These are phyloP conservation scores for Porites divaricata DNA, from an alignment of 92 coral and sea anemone species.

Conservation along the genomic window DNA sequence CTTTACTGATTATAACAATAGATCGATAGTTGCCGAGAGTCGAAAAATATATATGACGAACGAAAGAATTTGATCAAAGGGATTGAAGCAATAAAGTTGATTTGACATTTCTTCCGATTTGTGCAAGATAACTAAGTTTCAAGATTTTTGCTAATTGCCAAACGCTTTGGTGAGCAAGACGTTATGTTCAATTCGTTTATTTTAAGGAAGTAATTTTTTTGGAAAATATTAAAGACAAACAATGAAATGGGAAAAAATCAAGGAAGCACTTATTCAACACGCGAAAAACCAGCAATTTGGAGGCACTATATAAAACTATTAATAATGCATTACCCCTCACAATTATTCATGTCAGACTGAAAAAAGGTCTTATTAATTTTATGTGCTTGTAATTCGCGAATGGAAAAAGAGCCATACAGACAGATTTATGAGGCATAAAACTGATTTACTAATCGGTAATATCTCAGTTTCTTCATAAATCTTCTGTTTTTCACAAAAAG, in stretches of 20 bases:
- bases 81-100: neutral
- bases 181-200: slow-evolving; percentile 8
- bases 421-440: no score
- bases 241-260: neutral
- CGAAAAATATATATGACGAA: neutral
- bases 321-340: no score
- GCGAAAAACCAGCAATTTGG: no score
- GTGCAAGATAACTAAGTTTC: neutral
- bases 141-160: neutral
- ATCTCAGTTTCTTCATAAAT: no score
- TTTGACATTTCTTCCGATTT: neutral
- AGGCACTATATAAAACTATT: no score
- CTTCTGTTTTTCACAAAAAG: no score
- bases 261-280: no score
- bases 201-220: slow-evolving; percentile 1
- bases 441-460: no score
- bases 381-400: no score
- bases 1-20: neutral
- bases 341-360: no score
- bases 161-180: neutral
- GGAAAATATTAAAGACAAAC: neutral
- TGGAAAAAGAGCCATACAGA: no score
- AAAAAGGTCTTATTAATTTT: no score
- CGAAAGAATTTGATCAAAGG: neutral
- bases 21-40: neutral